Evolutionary conservation across 2,797 vertebrate genomes (phyloP).

Genomic region (Siniperca undulata): DNA sequence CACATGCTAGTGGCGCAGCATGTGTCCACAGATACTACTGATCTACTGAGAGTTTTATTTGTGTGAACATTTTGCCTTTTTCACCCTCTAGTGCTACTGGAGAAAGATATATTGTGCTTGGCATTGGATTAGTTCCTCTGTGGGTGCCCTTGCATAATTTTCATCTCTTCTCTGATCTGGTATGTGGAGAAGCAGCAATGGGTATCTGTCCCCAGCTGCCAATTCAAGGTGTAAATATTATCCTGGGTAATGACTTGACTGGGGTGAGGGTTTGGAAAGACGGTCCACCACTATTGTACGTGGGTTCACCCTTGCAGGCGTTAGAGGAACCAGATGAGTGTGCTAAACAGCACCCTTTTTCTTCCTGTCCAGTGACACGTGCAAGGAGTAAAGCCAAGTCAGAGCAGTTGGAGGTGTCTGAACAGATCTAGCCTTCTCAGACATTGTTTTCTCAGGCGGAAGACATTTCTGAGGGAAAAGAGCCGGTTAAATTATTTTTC

Average conservation of each 20-base stretch:
- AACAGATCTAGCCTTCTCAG: background rate
- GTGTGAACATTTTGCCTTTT: background rate
- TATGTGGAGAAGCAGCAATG: background rate
- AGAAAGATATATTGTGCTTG: background rate
- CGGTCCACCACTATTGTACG: background rate
- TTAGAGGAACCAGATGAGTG: background rate
- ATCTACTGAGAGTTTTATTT: too few species aligned
- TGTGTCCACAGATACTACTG: background rate
- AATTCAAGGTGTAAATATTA: background rate
- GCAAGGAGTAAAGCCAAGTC: background rate
- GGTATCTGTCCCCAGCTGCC: background rate
- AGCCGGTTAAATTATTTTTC: background rate
- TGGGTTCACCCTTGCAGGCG: background rate
- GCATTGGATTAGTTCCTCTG: background rate
- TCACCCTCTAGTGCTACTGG: background rate
- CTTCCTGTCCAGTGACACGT: background rate
- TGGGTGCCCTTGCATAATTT: background rate
- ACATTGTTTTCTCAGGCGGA: background rate
- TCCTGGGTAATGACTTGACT: background rate
- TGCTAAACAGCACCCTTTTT: background rate
- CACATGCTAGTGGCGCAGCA: background rate
- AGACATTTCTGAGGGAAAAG: background rate
- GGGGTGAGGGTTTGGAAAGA: background rate
- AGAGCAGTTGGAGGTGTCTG: background rate
- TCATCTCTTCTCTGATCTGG: conserved; percentile 3